Evolutionary conservation across 1,140 invertebrate species (phyloP).

Genomic region (Cyrtorhinus lividipennis): DNA sequence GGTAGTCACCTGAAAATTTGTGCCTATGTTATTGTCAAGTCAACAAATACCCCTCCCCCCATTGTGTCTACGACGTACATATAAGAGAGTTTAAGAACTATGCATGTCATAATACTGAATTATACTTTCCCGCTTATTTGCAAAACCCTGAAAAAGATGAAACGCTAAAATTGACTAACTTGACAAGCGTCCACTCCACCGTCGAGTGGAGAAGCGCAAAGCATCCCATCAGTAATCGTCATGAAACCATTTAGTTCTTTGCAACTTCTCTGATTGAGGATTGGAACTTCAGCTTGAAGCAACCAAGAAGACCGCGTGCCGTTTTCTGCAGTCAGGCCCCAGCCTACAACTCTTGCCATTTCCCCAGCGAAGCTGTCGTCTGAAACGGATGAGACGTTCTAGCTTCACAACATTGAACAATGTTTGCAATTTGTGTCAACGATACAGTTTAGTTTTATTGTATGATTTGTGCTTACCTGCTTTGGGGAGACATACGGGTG

Average conservation of each 20-base stretch:
- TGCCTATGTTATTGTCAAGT: too few species aligned
- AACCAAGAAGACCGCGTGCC: conserved; percentile 36
- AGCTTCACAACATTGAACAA: conserved; percentile 7
- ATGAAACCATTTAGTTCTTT: conserved; percentile 34
- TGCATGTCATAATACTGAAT: too few species aligned
- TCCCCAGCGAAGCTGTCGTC: conserved; percentile 32
- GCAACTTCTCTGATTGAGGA: conserved; percentile 32
- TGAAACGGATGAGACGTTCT: too few species aligned
- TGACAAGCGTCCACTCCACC: conserved; percentile 34
- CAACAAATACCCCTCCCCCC: too few species aligned
- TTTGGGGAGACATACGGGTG: conserved; percentile 39
- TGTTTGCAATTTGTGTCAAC: neutral
- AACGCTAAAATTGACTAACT: too few species aligned
- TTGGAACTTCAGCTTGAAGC: conserved; percentile 35
- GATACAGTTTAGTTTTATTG: conserved; percentile 18
- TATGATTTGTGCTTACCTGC: conserved; percentile 29
- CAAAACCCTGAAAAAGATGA: too few species aligned
- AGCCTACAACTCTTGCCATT: conserved; percentile 42
- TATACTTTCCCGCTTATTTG: too few species aligned
- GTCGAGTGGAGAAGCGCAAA: conserved; percentile 32
- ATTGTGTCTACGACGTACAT: too few species aligned
- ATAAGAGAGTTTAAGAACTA: too few species aligned
- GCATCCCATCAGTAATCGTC: conserved; percentile 42
- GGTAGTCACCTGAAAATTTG: too few species aligned
- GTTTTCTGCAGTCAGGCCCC: conserved; percentile 38